phyloP scores from a whole-genome alignment of 2,888 invertebrate genomes.

The Heteromurus nitidus region DNA sequence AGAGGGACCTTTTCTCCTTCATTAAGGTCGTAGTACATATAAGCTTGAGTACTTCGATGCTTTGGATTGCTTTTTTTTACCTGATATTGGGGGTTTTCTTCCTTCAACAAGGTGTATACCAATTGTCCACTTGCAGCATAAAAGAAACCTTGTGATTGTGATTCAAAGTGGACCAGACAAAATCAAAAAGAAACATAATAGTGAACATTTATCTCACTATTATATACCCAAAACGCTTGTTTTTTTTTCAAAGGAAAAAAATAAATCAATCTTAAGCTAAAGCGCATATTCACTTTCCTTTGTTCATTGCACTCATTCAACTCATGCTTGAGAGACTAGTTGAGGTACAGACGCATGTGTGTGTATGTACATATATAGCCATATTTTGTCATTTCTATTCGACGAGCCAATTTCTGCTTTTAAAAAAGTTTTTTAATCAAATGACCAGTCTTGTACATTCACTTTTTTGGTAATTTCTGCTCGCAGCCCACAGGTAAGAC shows the following conservation, averaged over 20 bases:
- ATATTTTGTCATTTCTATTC: background rate
- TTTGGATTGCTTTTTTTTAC: background rate
- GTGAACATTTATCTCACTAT: slow-evolving; percentile 4
- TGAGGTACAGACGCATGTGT: background rate
- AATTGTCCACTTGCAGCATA: no score
- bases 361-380: no score
- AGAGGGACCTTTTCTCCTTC: slow-evolving; percentile 11
- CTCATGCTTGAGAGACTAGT: background rate
- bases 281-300: background rate
- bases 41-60: slow-evolving; percentile 2
- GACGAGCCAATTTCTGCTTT: background rate
- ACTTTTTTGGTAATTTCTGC: background rate
- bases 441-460: background rate
- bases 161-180: slow-evolving; percentile 4
- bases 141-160: background rate
- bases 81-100: slow-evolving; percentile 6
- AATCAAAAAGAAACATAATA: background rate
- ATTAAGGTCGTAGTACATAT: no score
- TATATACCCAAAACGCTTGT: background rate
- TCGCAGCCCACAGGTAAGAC: background rate
- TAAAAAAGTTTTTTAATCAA: background rate
- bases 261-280: slow-evolving; percentile 2
- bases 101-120: background rate
- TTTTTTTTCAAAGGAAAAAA: slow-evolving; percentile 7
- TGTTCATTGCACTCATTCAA: slow-evolving; percentile 3